Evolutionary conservation across 2,888 invertebrate species (phyloP), one percentile per base, ranked within the genome.

Genomic region (Eulithis testata): DNA sequence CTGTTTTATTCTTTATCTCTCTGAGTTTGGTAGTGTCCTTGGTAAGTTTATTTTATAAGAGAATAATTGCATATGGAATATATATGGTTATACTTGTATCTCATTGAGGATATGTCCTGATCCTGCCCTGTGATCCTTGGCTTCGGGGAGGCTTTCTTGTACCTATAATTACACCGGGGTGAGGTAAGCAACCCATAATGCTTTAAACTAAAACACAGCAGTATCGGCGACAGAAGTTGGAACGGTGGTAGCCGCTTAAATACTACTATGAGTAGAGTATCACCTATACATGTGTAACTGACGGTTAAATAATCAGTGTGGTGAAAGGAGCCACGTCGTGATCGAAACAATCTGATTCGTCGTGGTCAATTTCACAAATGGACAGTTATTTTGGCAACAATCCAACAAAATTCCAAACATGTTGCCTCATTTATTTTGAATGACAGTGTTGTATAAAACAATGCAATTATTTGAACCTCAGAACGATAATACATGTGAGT

Each of bases 381-480:
- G 77, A 77, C 73, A 73, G 73, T 8, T 27, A 58, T 76, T 74
- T 79, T 73, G 73, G 73, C 72, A 77, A 78, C 78, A 78, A 76
- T 68, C 71, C 76, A 69, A 70, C 74, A 74, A 78, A 82, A 84
- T 80, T 80, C 77, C 78, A 70, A 80, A 80, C 73, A 27, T 31
- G 75, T 86, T 84, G 81, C 83, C 78, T 80, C 77, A 83, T 75
- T 75, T 73, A 71, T 68, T 75, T 73, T 74, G 45, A 27, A 78
- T 79, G 81, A 79, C 76, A 71, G 75, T 73, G 75, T 76, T 73
- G 68, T 73, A 69, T 76, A 79, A 83, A 84, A 84, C 83, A 85
- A 84, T 82, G 76, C 75, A 82, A 82, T 82, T 78, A 81, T 79
- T 72, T 9, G 9, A 40, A 54, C 49, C 31, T 56, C 45, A 49